Percentiles rank a stretch among this genome's conserved stretches.
phyloP scores from a whole-genome alignment of 2,888 invertebrate genomes.

The Geophilus truncorum region DNA sequence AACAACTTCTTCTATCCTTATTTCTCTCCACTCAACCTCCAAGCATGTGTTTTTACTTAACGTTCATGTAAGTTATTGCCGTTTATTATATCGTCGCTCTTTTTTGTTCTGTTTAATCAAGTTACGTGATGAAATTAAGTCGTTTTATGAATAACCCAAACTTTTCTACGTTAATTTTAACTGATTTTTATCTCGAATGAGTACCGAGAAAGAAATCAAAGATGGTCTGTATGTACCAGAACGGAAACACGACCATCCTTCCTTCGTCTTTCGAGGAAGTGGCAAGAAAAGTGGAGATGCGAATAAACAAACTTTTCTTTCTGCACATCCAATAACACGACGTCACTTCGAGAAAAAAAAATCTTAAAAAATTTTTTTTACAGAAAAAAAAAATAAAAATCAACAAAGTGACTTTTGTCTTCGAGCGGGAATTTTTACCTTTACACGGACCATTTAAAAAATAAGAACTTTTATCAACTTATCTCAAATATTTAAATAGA shows the following conservation, averaged over 20 bases:
- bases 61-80: background rate
- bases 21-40: background rate
- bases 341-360: background rate
- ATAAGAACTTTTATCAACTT: background rate
- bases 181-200: conserved; percentile 2
- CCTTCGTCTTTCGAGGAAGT: background rate
- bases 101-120: background rate
- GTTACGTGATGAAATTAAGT: background rate
- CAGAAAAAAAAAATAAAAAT: background rate
- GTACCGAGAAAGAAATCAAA: conserved; percentile 25
- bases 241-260: conserved; percentile 27
- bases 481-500: background rate
- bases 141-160: conserved; percentile 11
- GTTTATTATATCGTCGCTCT: background rate
- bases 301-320: conserved; percentile 19
- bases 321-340: background rate
- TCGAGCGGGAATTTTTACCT: background rate
- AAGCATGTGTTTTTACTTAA: background rate
- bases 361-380: too few species aligned
- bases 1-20: background rate
- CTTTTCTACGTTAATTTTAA: background rate
- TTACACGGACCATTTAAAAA: background rate
- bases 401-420: background rate
- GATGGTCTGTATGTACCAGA: conserved; percentile 17
- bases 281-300: conserved; percentile 15